phyloP scores from a whole-genome alignment of 2,888 invertebrate genomes.

The Hydrotaea cyrtoneurina region DNA sequence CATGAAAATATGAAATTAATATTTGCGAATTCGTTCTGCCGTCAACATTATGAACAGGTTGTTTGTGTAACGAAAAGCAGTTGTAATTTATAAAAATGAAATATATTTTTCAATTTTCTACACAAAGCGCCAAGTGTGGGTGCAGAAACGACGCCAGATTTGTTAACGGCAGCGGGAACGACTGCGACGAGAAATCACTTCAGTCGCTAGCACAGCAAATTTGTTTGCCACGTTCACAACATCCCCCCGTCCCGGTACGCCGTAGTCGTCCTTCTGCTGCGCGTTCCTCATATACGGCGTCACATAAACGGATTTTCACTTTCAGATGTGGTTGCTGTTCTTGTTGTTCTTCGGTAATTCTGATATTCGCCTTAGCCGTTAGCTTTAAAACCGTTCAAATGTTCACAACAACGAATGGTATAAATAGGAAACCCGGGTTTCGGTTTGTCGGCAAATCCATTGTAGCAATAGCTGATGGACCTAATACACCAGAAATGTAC shows the following conservation, averaged over 20 bases:
- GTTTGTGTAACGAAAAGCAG: conserved; percentile 47
- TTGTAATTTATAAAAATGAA: conserved; percentile 43
- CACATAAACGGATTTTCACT: conserved; percentile 50
- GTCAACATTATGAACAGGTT: conserved; percentile 47
- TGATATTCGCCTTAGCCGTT: neutral
- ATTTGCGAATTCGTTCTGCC: conserved; percentile 42
- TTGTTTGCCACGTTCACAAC: conserved; percentile 51
- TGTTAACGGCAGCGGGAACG: conserved; percentile 21
- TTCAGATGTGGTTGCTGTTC: conserved; percentile 19
- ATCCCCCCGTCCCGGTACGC: neutral
- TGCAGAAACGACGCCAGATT: conserved; percentile 29
- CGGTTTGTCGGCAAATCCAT: too few species aligned
- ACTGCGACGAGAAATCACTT: conserved; percentile 19
- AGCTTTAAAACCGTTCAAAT: conserved; percentile 1
- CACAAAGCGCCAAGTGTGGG: neutral
- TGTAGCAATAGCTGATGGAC: too few species aligned
- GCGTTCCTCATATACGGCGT: neutral
- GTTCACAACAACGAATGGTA: neutral
- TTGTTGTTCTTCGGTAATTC: neutral
- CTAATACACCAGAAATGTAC: too few species aligned
- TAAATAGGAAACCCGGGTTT: neutral
- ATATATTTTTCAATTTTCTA: conserved; percentile 56
- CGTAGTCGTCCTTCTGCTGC: neutral
- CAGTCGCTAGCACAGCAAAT: conserved; percentile 44
- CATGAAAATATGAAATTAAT: conserved; percentile 61